Percentiles rank a stretch among this genome's conserved stretches.
Conservation (phyloP, 1,140 invertebrate species). For the Ridgeia piscesae region DNA sequence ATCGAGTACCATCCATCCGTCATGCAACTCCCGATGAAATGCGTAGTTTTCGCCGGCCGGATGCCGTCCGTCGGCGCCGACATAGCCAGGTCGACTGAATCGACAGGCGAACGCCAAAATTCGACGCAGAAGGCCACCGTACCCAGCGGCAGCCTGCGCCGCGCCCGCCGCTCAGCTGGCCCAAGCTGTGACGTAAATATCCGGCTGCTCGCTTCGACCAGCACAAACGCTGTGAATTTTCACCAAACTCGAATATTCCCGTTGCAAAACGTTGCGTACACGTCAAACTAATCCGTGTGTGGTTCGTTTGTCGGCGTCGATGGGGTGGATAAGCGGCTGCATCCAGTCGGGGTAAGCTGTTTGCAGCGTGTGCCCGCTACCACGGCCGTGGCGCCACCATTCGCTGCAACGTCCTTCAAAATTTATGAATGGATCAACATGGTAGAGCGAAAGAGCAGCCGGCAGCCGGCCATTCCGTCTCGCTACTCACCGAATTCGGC, state of each 20-base stretch:
- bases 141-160: not conserved
- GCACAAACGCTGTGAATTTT: not conserved
- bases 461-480: not conserved
- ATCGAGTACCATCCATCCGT: not conserved
- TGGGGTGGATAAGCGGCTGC: not conserved
- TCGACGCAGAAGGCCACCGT: not conserved
- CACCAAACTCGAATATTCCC: not conserved
- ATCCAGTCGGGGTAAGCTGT: not conserved
- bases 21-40: not conserved
- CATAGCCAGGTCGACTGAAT: not conserved
- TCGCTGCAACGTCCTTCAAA: conserved; percentile 3
- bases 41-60: conserved; percentile 2
- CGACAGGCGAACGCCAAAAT: not conserved
- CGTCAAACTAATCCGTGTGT: not conserved
- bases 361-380: not conserved
- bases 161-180: not conserved
- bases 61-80: not conserved
- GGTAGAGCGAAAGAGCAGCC: not conserved
- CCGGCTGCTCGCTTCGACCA: not conserved
- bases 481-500: conserved; percentile 3
- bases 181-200: conserved; percentile 5
- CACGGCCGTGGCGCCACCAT: conserved; percentile 1
- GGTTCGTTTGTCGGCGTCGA: not conserved
- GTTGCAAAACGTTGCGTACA: not conserved
- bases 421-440: conserved; percentile 6